Percentiles rank a stretch among this genome's conserved stretches.
Evolutionary conservation across 2,797 vertebrate genomes (phyloP).

Genomic region (Channa striata): DNA sequence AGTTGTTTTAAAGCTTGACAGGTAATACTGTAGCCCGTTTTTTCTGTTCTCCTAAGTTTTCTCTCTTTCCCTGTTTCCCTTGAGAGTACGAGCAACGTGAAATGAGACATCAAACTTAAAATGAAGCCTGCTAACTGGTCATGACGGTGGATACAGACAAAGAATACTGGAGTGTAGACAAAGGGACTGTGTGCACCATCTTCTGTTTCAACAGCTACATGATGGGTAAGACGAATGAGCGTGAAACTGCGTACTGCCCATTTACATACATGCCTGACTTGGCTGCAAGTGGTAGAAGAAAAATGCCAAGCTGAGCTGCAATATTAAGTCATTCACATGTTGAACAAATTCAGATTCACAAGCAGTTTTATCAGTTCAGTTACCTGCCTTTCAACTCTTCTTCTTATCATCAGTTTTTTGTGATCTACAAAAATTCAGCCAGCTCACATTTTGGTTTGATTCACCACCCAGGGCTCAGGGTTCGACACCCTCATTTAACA

Average conservation of each 20-base stretch:
- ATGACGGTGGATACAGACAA: conserved; percentile 3
- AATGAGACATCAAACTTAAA: conserved; percentile 19
- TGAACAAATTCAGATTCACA: neutral
- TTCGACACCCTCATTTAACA: no score
- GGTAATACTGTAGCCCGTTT: neutral
- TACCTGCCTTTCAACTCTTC: neutral
- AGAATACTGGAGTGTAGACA: conserved; percentile 2
- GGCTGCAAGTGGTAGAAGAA: neutral
- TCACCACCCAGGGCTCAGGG: no score
- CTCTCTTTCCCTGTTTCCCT: conserved; percentile 20
- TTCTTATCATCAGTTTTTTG: neutral
- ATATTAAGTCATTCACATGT: neutral
- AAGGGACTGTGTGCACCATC: neutral
- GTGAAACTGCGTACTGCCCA: neutral
- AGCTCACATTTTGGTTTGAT: neutral
- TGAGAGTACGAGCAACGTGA: conserved; percentile 17
- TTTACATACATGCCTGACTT: neutral
- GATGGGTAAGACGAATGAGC: neutral
- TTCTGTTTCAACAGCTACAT: conserved; percentile 4
- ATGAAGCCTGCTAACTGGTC: conserved; percentile 3
- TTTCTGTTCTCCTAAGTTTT: conserved; percentile 12
- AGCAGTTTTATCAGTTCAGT: neutral
- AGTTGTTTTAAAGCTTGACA: neutral
- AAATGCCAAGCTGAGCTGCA: neutral
- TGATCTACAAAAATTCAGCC: neutral